phyloP scores from a whole-genome alignment of 2,797 vertebrate genomes.

The Halcyon chelicuti region DNA sequence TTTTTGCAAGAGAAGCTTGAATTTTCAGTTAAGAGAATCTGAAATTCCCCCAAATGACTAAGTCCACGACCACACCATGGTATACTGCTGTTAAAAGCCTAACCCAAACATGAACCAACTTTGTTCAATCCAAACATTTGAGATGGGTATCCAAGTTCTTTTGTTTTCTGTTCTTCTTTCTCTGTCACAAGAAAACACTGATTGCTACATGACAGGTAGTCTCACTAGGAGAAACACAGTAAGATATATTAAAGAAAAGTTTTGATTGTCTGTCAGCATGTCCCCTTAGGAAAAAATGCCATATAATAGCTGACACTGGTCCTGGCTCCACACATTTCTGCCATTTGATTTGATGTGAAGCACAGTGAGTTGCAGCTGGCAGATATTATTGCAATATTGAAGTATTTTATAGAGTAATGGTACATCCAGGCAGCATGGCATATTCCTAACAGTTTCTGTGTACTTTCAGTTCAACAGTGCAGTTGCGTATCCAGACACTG shows the following conservation, averaged over 20 bases:
- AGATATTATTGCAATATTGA: slow-evolving; percentile 61
- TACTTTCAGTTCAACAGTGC: background rate
- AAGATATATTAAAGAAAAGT: slow-evolving; percentile 60
- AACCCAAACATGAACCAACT: background rate
- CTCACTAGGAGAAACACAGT: slow-evolving; percentile 5
- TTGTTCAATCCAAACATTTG: background rate
- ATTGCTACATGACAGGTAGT: slow-evolving; percentile 40
- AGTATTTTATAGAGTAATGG: slow-evolving; percentile 39
- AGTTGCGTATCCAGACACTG: background rate
- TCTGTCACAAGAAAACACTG: background rate
- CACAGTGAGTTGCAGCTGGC: slow-evolving; percentile 50
- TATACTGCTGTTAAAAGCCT: background rate
- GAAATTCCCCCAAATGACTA: background rate
- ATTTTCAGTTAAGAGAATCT: background rate
- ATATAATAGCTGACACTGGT: slow-evolving; percentile 47
- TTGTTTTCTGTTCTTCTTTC: background rate
- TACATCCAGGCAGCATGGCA: background rate
- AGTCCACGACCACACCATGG: background rate
- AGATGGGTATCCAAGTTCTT: background rate
- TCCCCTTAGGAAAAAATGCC: slow-evolving; percentile 68
- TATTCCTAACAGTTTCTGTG: background rate
- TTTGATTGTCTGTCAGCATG: slow-evolving; percentile 58
- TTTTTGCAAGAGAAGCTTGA: background rate
- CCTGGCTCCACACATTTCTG: slow-evolving; percentile 25
- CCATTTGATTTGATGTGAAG: slow-evolving; percentile 55